Evolutionary conservation across 2,888 invertebrate genomes (phyloP).

Genomic region (Corythucha ciliata): DNA sequence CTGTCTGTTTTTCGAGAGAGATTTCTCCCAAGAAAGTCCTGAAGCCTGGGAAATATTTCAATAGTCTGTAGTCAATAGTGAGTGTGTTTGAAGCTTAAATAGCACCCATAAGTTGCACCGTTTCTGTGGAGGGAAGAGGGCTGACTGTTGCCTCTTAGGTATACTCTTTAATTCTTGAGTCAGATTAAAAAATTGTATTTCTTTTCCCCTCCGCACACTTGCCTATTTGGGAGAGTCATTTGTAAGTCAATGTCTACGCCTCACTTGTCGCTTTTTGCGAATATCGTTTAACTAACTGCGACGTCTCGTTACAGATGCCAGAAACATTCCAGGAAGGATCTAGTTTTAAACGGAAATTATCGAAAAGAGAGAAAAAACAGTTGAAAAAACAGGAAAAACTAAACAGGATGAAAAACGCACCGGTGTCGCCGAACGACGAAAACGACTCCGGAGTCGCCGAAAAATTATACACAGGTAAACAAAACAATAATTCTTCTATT

Average conservation of each 20-base stretch:
- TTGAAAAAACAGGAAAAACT: constrained; percentile 88
- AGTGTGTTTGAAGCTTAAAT: too few relatives aligned
- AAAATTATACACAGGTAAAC: constrained; percentile 79
- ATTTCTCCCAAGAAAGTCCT: too few relatives aligned
- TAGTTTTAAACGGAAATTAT: constrained; percentile 85
- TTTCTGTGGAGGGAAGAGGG: too few relatives aligned
- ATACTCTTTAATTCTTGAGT: background rate
- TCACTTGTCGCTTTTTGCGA: too few relatives aligned
- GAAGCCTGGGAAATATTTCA: too few relatives aligned
- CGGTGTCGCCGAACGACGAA: constrained; percentile 55
- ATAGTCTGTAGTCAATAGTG: too few relatives aligned
- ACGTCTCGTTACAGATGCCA: constrained; percentile 52
- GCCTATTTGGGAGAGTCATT: too few relatives aligned
- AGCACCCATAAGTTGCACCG: too few relatives aligned
- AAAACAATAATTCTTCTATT: background rate
- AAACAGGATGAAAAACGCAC: constrained; percentile 61
- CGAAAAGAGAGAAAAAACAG: constrained; percentile 96
- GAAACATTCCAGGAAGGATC: constrained; percentile 63
- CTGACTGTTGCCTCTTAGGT: too few relatives aligned
- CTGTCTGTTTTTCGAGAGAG: too few relatives aligned
- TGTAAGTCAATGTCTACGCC: too few relatives aligned
- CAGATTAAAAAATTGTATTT: background rate
- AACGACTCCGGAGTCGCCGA: constrained; percentile 70
- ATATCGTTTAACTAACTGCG: too few relatives aligned
- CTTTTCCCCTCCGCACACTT: background rate